Base-by-base conservation (phyloP, 2,888 invertebrate species). In the Kryphioiulus occultus region DNA sequence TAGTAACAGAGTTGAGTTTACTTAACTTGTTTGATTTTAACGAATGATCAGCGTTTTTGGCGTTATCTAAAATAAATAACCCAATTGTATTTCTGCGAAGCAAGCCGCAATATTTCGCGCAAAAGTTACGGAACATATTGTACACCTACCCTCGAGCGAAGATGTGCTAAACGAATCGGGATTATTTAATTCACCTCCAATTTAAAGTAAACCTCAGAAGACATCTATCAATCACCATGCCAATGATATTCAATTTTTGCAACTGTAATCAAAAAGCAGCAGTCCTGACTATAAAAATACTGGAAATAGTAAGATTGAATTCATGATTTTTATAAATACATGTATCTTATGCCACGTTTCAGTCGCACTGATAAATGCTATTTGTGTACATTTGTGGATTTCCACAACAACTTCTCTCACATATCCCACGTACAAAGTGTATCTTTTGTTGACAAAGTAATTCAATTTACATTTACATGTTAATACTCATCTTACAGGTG, bases 191-290 rank as follows among this genome's bases (percentile, higher is more conserved):
- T 59, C 53, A 59, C 17, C 53, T 5, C 17, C 53, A 59, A 59
- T 4, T 59, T 59, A 59, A 59, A 59, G n/a, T 35, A 35, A 35
- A 35, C 35, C 7, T 35, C 35, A 35, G 35, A 35, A 35, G 35
- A 59, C n/a, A 59, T n/a, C 7, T n/a, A 59, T n/a, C 53, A 59
- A 59, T n/a, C 19, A 59, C 53, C 53, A 59, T 59, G 53, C 53
- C 53, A 2, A 59, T 59, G 53, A 59, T 59, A 59, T 17, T 59
- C 53, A 59, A 59, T 59, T 59, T 59, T n/a, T 59, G 53, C 53
- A 59, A 59, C 53, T 59, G 53, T 59, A 59, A 59, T n/a, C 53
- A 59, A n/a, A 59, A 59, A 59, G 53, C n/a, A n/a, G 53, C n/a
- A 59, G 7, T 59, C 2, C 5, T 59, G 53, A n/a, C n/a, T 59